Conservation (phyloP, 2,797 vertebrate species). For the Molossus molossus region DNA sequence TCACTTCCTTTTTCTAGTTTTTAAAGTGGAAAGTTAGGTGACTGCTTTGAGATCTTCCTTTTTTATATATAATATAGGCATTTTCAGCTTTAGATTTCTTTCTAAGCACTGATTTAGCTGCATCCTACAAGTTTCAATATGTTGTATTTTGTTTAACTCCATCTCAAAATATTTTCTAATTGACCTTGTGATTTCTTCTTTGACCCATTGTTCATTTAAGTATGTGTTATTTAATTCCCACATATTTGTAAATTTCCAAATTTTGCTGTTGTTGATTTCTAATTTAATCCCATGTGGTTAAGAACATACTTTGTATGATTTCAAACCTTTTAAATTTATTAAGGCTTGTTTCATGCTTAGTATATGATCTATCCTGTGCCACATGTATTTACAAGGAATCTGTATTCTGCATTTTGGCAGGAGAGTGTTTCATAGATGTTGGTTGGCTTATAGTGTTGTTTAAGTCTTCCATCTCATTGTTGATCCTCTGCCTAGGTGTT, state of each 20-base stretch:
- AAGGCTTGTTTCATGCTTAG: neutral
- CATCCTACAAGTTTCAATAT: neutral
- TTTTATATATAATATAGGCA: neutral
- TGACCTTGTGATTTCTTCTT: neutral
- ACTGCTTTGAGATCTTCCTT: neutral
- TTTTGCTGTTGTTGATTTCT: neutral
- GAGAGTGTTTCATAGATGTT: neutral
- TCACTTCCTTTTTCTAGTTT: neutral
- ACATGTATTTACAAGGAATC: neutral
- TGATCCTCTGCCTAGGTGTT: neutral
- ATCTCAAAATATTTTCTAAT: neutral
- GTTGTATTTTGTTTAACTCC: neutral
- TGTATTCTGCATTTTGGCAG: neutral
- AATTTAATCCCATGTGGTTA: neutral
- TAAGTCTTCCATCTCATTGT: neutral
- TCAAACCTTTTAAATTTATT: neutral
- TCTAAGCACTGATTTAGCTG: neutral
- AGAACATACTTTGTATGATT: neutral
- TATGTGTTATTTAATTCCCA: neutral
- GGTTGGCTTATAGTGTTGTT: neutral
- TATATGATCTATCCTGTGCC: neutral
- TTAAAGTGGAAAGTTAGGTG: neutral
- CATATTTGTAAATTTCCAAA: neutral
- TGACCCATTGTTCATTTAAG: neutral
- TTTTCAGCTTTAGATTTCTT: neutral